phyloP scores from a whole-genome alignment of 1,140 invertebrate species.

The Panulirus ornatus region DNA sequence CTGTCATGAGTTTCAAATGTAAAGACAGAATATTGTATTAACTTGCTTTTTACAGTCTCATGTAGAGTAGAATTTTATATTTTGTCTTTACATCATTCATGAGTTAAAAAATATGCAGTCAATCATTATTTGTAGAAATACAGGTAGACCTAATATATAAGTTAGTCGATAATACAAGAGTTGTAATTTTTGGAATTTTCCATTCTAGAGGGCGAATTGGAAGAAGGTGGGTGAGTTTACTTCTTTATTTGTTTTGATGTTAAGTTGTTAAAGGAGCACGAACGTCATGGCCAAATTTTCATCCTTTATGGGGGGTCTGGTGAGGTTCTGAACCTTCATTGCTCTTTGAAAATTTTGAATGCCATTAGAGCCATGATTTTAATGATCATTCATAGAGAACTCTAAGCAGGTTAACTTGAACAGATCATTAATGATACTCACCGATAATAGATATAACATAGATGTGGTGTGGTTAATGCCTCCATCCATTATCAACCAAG shows the following conservation, averaged over 20 bases:
- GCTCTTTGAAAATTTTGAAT: not conserved
- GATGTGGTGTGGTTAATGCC: too few species aligned
- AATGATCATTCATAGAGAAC: too few species aligned
- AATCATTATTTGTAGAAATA: conserved; percentile 12
- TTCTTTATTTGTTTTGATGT: conserved; percentile 60
- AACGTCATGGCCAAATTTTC: not conserved
- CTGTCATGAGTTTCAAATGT: too few species aligned
- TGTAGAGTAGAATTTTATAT: too few species aligned
- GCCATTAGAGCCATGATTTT: not conserved
- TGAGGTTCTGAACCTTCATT: conserved; percentile 20
- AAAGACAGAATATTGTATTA: too few species aligned
- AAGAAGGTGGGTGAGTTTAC: conserved; percentile 73
- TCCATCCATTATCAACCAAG: too few species aligned
- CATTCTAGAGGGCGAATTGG: conserved; percentile 72
- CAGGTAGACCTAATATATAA: not conserved
- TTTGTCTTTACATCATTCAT: too few species aligned
- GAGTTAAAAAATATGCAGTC: not conserved
- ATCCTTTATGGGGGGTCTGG: not conserved
- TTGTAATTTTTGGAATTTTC: conserved; percentile 69
- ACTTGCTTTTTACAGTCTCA: too few species aligned
- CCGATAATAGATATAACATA: too few species aligned
- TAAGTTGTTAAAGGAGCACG: conserved; percentile 18
- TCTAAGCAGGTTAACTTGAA: too few species aligned
- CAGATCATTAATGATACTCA: too few species aligned
- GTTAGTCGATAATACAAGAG: conserved; percentile 15